Evolutionary conservation across 2,797 vertebrate genomes (phyloP).

Genomic region (Poecile montanus): DNA sequence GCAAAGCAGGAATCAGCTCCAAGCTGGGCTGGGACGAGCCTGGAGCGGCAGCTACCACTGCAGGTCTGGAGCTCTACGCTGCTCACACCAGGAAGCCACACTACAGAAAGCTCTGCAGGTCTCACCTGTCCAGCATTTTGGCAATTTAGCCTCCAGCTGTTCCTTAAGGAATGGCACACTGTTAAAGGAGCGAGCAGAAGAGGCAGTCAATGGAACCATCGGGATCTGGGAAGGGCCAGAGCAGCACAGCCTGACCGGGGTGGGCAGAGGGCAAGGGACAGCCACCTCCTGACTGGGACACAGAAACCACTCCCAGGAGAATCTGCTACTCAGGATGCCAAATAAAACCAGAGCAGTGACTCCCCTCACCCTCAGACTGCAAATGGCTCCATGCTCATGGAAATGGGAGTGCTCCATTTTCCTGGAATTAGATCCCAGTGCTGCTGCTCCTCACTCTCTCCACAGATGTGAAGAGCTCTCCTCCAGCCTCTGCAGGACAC

Average conservation of each 20-base stretch:
- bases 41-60: not conserved
- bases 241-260: not conserved
- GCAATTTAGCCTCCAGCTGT: not conserved
- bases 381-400: not conserved
- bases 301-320: not conserved
- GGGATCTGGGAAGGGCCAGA: rapidly evolving
- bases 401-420: not conserved
- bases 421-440: rapidly evolving
- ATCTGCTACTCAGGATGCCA: rapidly evolving
- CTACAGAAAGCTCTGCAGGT: not conserved
- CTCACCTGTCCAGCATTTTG: not conserved
- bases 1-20: not conserved
- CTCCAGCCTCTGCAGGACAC: not conserved
- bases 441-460: not conserved
- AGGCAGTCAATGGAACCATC: not conserved
- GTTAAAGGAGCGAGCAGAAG: not conserved
- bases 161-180: not conserved
- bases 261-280: not conserved
- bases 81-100: not conserved
- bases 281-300: not conserved
- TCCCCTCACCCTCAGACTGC: not conserved
- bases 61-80: not conserved
- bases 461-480: rapidly evolving
- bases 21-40: not conserved
- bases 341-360: not conserved